Base-by-base conservation (phyloP, 2,797 vertebrate genomes). In the Pseudocheirus occidentalis region DNA sequence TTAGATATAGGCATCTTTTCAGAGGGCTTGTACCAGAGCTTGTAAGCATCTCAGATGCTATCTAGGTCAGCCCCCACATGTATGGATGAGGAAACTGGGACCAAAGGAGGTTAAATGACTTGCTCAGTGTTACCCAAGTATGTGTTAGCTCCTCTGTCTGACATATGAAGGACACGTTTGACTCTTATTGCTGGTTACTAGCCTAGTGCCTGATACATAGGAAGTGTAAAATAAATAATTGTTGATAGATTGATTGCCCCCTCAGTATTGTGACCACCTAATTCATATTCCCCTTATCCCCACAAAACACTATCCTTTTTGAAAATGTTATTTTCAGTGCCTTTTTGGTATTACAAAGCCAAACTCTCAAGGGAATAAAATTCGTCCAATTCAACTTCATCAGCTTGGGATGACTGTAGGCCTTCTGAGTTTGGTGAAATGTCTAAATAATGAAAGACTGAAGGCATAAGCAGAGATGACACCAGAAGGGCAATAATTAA, bases 381-480 rank as follows among this genome's bases (percentile, higher is more conserved):
- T 53, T 31, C 89, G 31, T 95, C 56, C 66, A 89, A 93, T 59
- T 55, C 90, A 94, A 95, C n/a, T 93, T 90, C 92, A 52, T 92
- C 93, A 27, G 50, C 81, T 0, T 40, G 94, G 94, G 94, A 66
- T 46, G 92, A 90, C 93, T 91, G 29, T 13, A 40, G 89, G 46
- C n/a, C 92, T 94, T 2, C 95, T 94, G 73, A 95, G 93, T 50
- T 55, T 94, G 81, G n/a, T 96, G 90, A 52, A 58, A 29, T 94
- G 90, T 46, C 94, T 93, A 96, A 97, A 97, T 94, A 96, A 96
- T 62, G 95, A 95, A 96, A 96, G 95, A 92, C 91, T 90, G 92
- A n/a, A 95, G 53, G 93, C 96, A 93, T 97, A 95, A 94, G 89
- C 95, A 57, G 92, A 50, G 89, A 57, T 90, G 93, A 92, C 94